These are phyloP conservation scores for Enteromius argenteus DNA, from an alignment of 2,797 vertebrate species.

Conservation along the genomic window DNA sequence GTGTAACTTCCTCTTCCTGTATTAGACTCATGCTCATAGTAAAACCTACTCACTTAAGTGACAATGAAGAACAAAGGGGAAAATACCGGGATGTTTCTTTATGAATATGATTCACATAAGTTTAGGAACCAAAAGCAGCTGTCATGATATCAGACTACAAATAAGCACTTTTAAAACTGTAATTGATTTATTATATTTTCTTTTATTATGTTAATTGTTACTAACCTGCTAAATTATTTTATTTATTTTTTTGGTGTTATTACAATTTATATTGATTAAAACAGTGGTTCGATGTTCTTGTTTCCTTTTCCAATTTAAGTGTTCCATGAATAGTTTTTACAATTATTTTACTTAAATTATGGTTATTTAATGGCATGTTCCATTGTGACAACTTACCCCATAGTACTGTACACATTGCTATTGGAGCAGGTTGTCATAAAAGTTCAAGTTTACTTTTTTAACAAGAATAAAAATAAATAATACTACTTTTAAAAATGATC, in stretches of 20 bases:
- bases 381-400: background rate
- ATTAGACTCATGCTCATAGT: background rate
- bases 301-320: background rate
- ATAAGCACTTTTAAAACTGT: background rate
- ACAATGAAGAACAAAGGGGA: background rate
- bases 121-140: background rate
- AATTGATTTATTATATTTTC: background rate
- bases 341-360: background rate
- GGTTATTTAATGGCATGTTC: background rate
- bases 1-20: constrained; percentile 20
- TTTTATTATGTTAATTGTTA: background rate
- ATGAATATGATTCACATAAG: background rate
- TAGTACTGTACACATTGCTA: background rate
- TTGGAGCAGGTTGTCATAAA: background rate
- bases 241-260: background rate
- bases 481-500: background rate
- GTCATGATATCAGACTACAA: background rate
- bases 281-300: background rate
- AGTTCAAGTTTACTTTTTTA: background rate
- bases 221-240: background rate
- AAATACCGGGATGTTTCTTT: background rate
- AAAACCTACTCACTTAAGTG: background rate
- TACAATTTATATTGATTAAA: background rate
- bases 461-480: background rate
- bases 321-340: background rate